Evolutionary conservation across 30 jellyfish, hydroid and myxozoan species (phyloP), one percentile per base, ranked within the genome.

Genomic region (Hydra vulgaris): DNA sequence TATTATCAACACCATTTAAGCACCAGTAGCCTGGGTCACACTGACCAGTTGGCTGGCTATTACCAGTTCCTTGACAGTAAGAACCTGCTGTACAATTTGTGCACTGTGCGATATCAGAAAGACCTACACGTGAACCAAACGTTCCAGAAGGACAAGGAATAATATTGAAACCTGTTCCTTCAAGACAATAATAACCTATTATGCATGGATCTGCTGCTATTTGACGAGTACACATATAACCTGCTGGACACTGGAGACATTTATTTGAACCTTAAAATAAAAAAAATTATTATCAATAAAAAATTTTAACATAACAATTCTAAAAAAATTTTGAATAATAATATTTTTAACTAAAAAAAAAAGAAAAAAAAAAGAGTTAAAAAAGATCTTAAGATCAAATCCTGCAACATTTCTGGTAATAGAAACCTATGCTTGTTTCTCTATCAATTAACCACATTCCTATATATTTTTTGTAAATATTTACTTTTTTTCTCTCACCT

Each of bases 1-100:
- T 81, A 3, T 83, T 79, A 66, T 87, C 85, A 16, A 92, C 98
- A 19, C 98, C 98, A 19, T 71, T 83, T 25, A 69, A 25, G 75
- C 98, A 92, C 88, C 87, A 92, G 76, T 53, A 85, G 17, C 98
- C 98, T 20, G 96, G 90, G 61, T 79, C 84, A 84, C 98, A 92
- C 17, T 77, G 86, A 16, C 94, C 96, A 8, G 94, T 81, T 16
- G 90, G 95, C 54, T 61, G 61, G 27, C 81, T 83, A 68, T 86
- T 61, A 18, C 95, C 98, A 54, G 96, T 84, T 25, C 86, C 90
- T 54, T 87, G 83, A 76, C 98, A 92, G 77, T 74, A 92, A 0
- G 83, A 80, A 8, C 98, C 98, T 21, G 84, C 96, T 18, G 96
- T 86, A 66, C 98, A 92, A 76, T 87, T 92, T n/a, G 95, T 71